Percentiles rank a stretch among this genome's conserved stretches.
These are phyloP conservation scores for Agrochola circellaris DNA, from an alignment of 2,888 invertebrate species.

Conservation along the genomic window DNA sequence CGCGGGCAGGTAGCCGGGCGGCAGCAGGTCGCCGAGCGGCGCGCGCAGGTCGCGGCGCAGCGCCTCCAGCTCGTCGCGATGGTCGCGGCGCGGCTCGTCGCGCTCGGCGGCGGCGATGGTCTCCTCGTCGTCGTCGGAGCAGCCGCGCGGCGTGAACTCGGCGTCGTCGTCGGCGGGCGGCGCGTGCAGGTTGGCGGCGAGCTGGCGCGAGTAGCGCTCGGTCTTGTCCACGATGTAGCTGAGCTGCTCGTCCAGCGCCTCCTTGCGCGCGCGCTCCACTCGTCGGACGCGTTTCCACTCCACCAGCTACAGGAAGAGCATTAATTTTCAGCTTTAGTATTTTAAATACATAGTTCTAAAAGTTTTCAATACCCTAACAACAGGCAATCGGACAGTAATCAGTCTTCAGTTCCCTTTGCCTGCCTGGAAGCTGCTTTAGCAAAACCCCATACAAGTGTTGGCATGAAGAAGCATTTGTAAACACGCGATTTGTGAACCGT, in stretches of 20 bases:
- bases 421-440: too few species aligned
- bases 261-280: constrained; percentile 98
- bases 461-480: too few species aligned
- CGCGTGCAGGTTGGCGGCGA: constrained; percentile 95
- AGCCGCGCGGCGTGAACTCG: constrained; percentile 95
- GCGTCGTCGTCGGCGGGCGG: constrained; percentile 86
- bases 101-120: constrained; percentile 97
- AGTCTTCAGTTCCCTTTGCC: too few species aligned
- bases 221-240: constrained; percentile 99
- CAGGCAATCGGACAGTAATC: neutral
- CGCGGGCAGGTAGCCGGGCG: constrained; percentile 94
- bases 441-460: too few species aligned
- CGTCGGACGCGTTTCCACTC: constrained; percentile 98
- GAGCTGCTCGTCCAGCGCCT: constrained; percentile 98
- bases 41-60: constrained; percentile 97
- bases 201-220: constrained; percentile 98
- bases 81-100: constrained; percentile 89
- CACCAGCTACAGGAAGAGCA: constrained; percentile 92
- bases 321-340: neutral
- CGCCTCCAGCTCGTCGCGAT: constrained; percentile 94
- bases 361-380: neutral
- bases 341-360: neutral
- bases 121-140: constrained; percentile 97
- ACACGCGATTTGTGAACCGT: too few species aligned
- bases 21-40: constrained; percentile 96